A percentile compares a stretch with the other conserved stretches of the same genome.
These are phyloP conservation scores for Paedocypris micromegethes DNA, from an alignment of 2,797 vertebrate species.

Conservation along the genomic window DNA sequence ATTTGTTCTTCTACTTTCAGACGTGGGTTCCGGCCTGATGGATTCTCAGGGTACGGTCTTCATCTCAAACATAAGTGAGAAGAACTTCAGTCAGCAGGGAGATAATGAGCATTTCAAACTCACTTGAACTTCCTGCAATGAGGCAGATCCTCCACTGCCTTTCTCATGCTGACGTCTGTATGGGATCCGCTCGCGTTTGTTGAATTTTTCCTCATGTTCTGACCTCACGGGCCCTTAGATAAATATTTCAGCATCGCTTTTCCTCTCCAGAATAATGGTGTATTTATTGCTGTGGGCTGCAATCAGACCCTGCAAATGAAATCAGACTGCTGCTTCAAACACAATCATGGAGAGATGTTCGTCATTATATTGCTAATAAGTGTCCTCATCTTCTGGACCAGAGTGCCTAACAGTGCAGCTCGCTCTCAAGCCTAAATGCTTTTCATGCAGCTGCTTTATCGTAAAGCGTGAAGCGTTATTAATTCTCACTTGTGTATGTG, in stretches of 20 bases:
- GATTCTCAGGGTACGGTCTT: constrained; percentile 13
- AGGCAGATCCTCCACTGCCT: constrained; percentile 1
- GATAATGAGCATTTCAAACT: constrained; percentile 17
- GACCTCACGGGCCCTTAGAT: constrained; percentile 8
- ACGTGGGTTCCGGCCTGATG: constrained; percentile 33
- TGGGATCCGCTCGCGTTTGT: constrained; percentile 26
- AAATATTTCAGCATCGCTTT: constrained; percentile 30
- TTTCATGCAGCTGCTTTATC: constrained; percentile 21
- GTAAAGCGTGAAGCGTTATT: constrained; percentile 9
- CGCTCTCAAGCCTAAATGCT: constrained; percentile 1
- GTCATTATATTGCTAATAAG: constrained; percentile 47
- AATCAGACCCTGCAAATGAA: constrained; percentile 49
- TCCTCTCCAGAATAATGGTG: neutral
- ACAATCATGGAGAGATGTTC: constrained; percentile 49
- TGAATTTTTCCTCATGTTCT: constrained; percentile 37
- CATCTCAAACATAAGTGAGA: constrained; percentile 17
- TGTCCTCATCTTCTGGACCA: constrained; percentile 24
- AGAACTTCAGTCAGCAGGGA: constrained; percentile 13
- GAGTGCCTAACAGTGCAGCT: constrained; percentile 16
- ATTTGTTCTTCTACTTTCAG: constrained; percentile 6
- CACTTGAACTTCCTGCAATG: constrained; percentile 7
- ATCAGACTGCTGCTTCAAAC: constrained; percentile 46
- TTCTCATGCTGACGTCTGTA: constrained; percentile 20
- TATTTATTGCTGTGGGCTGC: constrained; percentile 24
- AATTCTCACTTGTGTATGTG: constrained; percentile 22